phyloP scores from a whole-genome alignment of 2,797 vertebrate species.

The Sebastes nivosus region DNA sequence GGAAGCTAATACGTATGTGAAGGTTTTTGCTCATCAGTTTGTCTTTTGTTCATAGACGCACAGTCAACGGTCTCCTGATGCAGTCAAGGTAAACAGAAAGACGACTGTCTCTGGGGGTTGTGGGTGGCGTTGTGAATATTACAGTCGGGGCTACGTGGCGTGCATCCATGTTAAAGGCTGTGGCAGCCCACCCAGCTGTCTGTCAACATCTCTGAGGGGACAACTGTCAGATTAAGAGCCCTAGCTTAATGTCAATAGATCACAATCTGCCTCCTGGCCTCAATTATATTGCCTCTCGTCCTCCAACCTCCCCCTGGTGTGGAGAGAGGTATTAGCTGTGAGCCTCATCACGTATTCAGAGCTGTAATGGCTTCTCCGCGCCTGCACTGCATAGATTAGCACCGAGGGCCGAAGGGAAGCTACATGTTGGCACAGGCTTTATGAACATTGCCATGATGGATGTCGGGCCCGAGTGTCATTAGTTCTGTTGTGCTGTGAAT shows the following conservation, averaged over 20 bases:
- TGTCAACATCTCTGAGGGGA: conserved; percentile 70
- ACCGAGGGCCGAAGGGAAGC: conserved; percentile 74
- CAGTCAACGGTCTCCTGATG: conserved; percentile 45
- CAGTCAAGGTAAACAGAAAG: conserved; percentile 38
- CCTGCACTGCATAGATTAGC: conserved; percentile 83
- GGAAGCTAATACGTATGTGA: not conserved
- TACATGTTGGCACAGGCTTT: conserved; percentile 77
- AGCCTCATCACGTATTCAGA: conserved; percentile 80
- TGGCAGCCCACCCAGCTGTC: conserved; percentile 65
- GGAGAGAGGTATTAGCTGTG: conserved; percentile 76
- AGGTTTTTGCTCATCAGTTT: not conserved
- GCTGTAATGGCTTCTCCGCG: conserved; percentile 78
- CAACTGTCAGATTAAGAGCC: conserved; percentile 74
- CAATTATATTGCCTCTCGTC: conserved; percentile 73
- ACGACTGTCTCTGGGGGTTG: conserved; percentile 8
- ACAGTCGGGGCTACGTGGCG: conserved; percentile 36
- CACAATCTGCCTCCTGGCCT: conserved; percentile 79
- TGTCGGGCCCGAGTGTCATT: conserved; percentile 80
- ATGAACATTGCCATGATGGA: conserved; percentile 79
- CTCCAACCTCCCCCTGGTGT: conserved; percentile 54
- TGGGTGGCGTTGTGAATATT: conserved; percentile 24
- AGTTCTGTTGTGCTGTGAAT: conserved; percentile 79
- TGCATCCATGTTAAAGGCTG: conserved; percentile 40
- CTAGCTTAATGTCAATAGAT: conserved; percentile 77
- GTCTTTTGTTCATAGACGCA: conserved; percentile 7